Evolutionary conservation across 2,797 vertebrate genomes (phyloP).

Genomic region (Liparis tanakae): DNA sequence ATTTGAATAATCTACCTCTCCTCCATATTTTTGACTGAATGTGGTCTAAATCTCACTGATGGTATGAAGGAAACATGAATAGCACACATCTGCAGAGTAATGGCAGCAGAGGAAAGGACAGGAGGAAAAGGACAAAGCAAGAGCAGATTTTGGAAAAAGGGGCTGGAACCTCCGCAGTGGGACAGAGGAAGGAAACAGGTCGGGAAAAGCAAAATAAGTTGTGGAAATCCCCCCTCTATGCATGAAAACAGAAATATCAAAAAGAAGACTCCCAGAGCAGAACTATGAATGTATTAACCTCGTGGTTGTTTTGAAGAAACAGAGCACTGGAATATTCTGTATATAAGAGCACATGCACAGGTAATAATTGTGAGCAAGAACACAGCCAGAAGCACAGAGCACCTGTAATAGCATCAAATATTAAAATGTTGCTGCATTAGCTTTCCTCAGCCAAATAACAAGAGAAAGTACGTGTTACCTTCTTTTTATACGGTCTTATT

Average conservation of each 20-base stretch:
- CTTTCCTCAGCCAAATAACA: constrained; percentile 6
- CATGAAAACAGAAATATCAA: constrained; percentile 34
- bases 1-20: constrained; percentile 42
- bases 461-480: background rate
- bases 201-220: constrained; percentile 29
- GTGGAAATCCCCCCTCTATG: constrained; percentile 32
- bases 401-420: constrained; percentile 60
- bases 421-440: constrained; percentile 50
- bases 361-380: constrained; percentile 33
- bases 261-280: constrained; percentile 40
- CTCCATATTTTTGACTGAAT: constrained; percentile 56
- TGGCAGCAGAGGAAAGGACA: constrained; percentile 23
- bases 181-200: constrained; percentile 53
- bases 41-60: constrained; percentile 48
- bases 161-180: constrained; percentile 28
- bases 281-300: constrained; percentile 60
- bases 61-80: constrained; percentile 53
- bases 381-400: constrained; percentile 43
- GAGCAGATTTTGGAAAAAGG: constrained; percentile 31
- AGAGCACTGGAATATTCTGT: constrained; percentile 29
- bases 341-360: constrained; percentile 32
- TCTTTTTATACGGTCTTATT: background rate
- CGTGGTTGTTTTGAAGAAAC: constrained; percentile 51
- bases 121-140: constrained; percentile 30
- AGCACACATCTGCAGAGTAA: constrained; percentile 36